These are phyloP conservation scores for Heliothis virescens DNA, from an alignment of 1,140 invertebrate genomes.

Conservation along the genomic window DNA sequence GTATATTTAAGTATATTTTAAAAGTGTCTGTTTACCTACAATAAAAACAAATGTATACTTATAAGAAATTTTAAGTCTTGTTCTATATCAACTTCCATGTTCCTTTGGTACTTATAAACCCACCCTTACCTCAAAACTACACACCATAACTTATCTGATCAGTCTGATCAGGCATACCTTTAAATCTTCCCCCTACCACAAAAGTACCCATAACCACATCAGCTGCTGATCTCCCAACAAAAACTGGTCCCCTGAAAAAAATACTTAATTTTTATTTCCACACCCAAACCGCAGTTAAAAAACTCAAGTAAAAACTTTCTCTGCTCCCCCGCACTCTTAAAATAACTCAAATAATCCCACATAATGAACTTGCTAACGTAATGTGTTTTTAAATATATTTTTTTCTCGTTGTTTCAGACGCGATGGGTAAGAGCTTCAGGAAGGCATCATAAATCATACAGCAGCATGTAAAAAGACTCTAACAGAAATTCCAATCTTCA, in stretches of 20 bases:
- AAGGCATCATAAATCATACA: constrained; percentile 76
- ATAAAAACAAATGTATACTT: too few relatives aligned
- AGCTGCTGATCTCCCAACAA: too few relatives aligned
- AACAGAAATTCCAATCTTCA: constrained; percentile 85
- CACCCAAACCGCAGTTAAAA: neutral
- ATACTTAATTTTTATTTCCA: neutral
- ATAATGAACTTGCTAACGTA: constrained; percentile 38
- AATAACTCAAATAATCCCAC: constrained; percentile 27
- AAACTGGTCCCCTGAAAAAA: neutral
- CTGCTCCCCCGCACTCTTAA: constrained; percentile 8
- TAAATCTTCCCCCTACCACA: too few relatives aligned
- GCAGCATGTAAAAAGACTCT: constrained; percentile 71
- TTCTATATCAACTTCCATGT: too few relatives aligned
- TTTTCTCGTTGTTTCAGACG: constrained; percentile 87
- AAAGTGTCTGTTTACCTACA: too few relatives aligned
- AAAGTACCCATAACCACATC: too few relatives aligned
- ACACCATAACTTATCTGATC: too few relatives aligned
- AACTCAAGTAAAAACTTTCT: neutral
- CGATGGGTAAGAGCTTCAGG: constrained; percentile 87
- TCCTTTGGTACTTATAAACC: too few relatives aligned
- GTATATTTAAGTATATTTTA: too few relatives aligned
- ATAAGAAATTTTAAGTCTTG: too few relatives aligned
- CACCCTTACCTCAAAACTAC: too few relatives aligned
- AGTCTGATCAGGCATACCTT: too few relatives aligned
- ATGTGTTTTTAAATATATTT: constrained; percentile 36